Base-by-base conservation (phyloP, 2,888 invertebrate species). In the Caenorhabditis sulstoni region DNA sequence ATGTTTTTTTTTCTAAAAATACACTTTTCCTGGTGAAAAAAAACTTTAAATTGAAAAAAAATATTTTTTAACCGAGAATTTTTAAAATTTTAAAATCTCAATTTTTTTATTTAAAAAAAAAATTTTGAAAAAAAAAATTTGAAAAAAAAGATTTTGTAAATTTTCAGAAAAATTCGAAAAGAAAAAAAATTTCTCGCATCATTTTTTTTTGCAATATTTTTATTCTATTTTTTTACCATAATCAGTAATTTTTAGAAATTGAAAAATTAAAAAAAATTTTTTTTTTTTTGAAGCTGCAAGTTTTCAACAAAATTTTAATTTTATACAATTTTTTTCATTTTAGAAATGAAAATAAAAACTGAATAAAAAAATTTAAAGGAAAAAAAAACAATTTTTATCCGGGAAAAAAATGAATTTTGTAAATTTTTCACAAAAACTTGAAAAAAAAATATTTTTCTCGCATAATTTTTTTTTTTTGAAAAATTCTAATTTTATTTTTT, bases 61-160 rank as follows among this genome's bases (percentile, higher is more conserved):
- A 44, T 44, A 7, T 3, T 44, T 44, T 12, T 44, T n/a, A 44
- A 44, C 12, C 3, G 44, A n/a, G n/a, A 44, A 44, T 44, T 44
- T 44, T 44, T 11, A 53, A 53, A 35, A 53, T 53, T 53, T 35
- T 35, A 12, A 35, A 53, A 53, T 53, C 11, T 44, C 29, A 5
- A 29, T 29, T 29, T 47, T 47, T 47, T 47, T 47, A 47, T 47
- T 47, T 18, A 47, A n/a, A n/a, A 44, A 3, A 44, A 44, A 44
- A 44, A 12, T 7, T 29, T 29, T 5, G 16, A 44, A 12, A 44
- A 44, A 7, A 44, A 49, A 49, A 49, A 49, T 5, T 16, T 11
- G 44, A 16, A 49, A 49, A 49, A 49, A 50, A 18, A 12, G 12
- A 23, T 50, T 12, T 23, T 50, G n/a, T n/a, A 8, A 20, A 18